Evolutionary conservation across 2,888 invertebrate species (phyloP).

Genomic region (Andrena minutula): DNA sequence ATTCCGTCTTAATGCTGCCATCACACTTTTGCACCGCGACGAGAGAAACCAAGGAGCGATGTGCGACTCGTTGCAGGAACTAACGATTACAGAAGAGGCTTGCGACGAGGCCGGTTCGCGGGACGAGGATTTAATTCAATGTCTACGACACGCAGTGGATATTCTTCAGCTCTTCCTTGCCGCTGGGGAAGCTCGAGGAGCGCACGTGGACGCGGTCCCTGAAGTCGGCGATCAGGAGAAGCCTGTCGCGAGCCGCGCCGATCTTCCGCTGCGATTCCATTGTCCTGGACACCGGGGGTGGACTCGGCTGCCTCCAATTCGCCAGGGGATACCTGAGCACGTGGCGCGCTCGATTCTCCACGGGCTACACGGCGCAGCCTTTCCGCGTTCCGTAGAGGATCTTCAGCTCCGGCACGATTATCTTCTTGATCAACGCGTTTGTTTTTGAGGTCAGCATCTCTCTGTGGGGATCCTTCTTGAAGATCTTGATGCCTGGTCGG

Average conservation of each 20-base stretch:
- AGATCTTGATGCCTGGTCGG: conserved; percentile 95
- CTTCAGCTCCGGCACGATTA: conserved; percentile 94
- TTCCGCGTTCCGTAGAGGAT: conserved; percentile 92
- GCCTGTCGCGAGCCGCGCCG: neutral
- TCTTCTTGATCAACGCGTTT: conserved; percentile 91
- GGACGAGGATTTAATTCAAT: too few relatives aligned
- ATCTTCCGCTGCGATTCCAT: neutral
- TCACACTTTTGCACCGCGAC: conserved; percentile 48
- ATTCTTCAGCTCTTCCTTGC: neutral
- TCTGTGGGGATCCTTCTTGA: conserved; percentile 92
- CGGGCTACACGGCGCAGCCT: conserved; percentile 91
- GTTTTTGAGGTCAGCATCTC: conserved; percentile 92
- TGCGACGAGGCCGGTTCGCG: neutral
- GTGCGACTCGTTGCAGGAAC: conserved; percentile 48
- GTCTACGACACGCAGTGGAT: conserved; percentile 37
- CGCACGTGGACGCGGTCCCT: conserved; percentile 22
- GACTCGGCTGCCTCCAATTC: conserved; percentile 23
- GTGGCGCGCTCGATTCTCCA: conserved; percentile 58
- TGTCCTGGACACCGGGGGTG: conserved; percentile 18
- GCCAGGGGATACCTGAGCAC: conserved; percentile 48
- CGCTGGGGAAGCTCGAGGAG: neutral
- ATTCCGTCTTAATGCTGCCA: conserved; percentile 24
- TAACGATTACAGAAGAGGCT: conserved; percentile 48
- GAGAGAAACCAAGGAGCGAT: conserved; percentile 19
- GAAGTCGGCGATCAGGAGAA: conserved; percentile 17